Evolutionary conservation across 2,113 vertebrate genomes (phyloP), one percentile per base, ranked within the genome.

Genomic region (Hippoglossus stenolepis): DNA sequence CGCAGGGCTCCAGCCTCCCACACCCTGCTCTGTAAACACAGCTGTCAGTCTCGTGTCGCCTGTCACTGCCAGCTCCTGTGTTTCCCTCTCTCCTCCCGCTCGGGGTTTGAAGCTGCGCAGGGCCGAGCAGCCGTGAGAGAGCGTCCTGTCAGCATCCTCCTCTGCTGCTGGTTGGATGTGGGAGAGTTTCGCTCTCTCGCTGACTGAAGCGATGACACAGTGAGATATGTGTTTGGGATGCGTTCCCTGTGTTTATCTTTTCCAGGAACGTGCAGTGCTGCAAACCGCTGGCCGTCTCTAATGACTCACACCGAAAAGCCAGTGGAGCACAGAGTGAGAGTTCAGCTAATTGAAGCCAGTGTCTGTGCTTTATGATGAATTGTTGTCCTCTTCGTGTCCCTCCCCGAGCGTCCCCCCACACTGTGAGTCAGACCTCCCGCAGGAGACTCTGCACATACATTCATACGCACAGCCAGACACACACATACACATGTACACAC

Each of bases 41-140:
- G 91, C 90, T 91, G 90, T 89, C 83, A 79, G 87, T 89, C 87
- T 91, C 56, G 80, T 80, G 86, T 88, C 84, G 79, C 56, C 79
- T 80, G 82, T 87, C 86, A 68, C 20, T 85, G 79, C 73, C 79
- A 80, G 76, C 80, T 81, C 69, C 66, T 40, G 80, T 35, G 45
- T 83, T 86, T 80, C 77, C 70, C 59, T 85, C 73, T 82, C 64
- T 77, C 73, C 73, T 76, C 72, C 45, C 60, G 69, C 51, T 64
- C 59, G 61, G 73, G 51, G 63, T 82, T 77, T 18, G 65, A 68
- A 70, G 80, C 78, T 65, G 82, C 17, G 24, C 2, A 83, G 74
- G 72, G 43, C 63, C 21, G 43, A 65, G 20, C n/a, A 58, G n/a
- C 45, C 58, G 28, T 28, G 24, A 24, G 28, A 28, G 28, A 28